A percentile compares a stretch with the other conserved stretches of the same genome.
Evolutionary conservation across 2,113 vertebrate genomes (phyloP).

Genomic region (Chlorodrepanis virens): DNA sequence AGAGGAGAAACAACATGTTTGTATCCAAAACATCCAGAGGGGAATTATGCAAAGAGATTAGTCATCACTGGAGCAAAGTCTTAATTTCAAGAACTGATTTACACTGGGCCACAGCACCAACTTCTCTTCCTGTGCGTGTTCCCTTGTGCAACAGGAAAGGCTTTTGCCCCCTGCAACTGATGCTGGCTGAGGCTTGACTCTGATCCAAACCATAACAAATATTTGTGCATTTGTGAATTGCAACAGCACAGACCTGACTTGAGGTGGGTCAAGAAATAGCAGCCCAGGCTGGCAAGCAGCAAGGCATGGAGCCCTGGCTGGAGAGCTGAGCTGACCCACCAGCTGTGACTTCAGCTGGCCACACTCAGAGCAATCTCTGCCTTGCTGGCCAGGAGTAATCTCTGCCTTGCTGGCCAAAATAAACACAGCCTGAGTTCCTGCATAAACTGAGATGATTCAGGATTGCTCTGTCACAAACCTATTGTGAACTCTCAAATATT

Average conservation of each 20-base stretch:
- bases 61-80: neutral
- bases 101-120: neutral
- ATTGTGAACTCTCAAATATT: neutral
- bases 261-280: neutral
- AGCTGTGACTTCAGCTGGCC: neutral
- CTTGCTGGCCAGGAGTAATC: neutral
- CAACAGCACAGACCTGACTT: neutral
- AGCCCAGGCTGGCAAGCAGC: neutral
- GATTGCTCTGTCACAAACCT: neutral
- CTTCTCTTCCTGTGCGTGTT: neutral
- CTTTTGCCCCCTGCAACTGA: neutral
- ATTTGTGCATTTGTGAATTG: neutral
- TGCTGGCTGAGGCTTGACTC: neutral
- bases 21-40: conserved; percentile 4
- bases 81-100: neutral
- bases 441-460: neutral
- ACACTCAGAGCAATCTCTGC: accelerated
- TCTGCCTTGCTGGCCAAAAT: neutral
- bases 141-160: neutral
- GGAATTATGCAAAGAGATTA: conserved; percentile 27
- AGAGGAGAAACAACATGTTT: neutral
- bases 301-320: accelerated
- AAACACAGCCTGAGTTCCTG: neutral
- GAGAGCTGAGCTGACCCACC: neutral
- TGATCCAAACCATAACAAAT: accelerated